These are phyloP conservation scores for Drosophila kuntzei DNA, from an alignment of 2,888 invertebrate genomes.

Conservation along the genomic window DNA sequence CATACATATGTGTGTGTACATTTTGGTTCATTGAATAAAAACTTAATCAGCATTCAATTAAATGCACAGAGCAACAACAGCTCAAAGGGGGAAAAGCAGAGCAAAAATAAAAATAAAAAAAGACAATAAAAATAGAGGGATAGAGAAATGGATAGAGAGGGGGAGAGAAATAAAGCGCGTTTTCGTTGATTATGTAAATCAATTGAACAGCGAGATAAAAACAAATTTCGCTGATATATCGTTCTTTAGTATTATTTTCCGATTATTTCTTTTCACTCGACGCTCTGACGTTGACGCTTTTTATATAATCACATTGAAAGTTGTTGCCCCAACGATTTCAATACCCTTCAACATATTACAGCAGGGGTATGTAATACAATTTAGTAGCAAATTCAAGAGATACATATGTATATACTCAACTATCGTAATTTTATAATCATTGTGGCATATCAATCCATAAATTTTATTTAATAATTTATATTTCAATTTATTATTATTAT, in stretches of 20 bases:
- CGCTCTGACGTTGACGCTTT: slow-evolving; percentile 25
- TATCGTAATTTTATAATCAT: too few species aligned
- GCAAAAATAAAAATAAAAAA: not conserved
- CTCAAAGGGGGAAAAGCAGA: not conserved
- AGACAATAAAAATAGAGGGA: not conserved
- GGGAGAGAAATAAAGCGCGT: slow-evolving; percentile 47
- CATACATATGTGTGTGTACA: slow-evolving; percentile 46
- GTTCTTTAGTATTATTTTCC: slow-evolving; percentile 63
- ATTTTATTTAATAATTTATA: too few species aligned
- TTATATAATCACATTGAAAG: slow-evolving; percentile 38
- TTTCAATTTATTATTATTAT: too few species aligned
- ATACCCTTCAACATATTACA: slow-evolving; percentile 6
- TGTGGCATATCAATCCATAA: too few species aligned
- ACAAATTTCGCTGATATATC: slow-evolving; percentile 70
- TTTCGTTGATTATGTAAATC: slow-evolving; percentile 77
- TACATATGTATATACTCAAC: too few species aligned
- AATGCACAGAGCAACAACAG: slow-evolving; percentile 58
- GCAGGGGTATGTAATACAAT: not conserved
- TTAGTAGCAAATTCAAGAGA: not conserved
- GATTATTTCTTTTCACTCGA: slow-evolving; percentile 30
- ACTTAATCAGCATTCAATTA: slow-evolving; percentile 79
- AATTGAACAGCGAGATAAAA: slow-evolving; percentile 72
- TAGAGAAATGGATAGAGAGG: not conserved
- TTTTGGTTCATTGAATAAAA: slow-evolving; percentile 76
- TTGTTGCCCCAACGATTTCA: slow-evolving; percentile 19